Evolutionary conservation across 2,113 vertebrate genomes (phyloP).

Genomic region (Pelmatolapia mariae): DNA sequence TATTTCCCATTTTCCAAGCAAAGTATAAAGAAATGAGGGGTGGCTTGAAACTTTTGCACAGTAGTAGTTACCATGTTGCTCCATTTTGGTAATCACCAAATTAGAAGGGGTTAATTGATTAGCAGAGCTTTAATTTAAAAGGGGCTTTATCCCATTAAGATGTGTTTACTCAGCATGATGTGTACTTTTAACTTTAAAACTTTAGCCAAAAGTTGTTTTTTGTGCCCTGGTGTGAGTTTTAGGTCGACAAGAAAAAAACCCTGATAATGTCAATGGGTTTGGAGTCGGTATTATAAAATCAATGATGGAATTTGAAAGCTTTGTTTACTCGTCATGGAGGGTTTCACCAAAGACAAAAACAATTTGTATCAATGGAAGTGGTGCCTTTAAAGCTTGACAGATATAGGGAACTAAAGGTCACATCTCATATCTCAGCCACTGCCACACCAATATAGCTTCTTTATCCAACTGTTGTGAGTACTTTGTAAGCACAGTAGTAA

Average conservation of each 20-base stretch:
- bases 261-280: background rate
- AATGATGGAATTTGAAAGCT: background rate
- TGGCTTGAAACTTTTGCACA: background rate
- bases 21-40: background rate
- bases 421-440: background rate
- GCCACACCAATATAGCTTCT: background rate
- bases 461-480: background rate
- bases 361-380: background rate
- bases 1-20: rapidly evolving
- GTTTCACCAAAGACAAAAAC: background rate
- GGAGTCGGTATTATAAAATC: background rate
- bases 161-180: rapidly evolving
- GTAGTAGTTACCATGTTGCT: background rate
- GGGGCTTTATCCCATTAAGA: background rate
- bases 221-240: background rate
- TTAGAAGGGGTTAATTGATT: background rate
- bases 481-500: background rate
- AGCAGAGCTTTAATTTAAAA: background rate
- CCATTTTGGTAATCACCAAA: background rate
- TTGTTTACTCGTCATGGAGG: background rate
- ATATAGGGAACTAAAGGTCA: background rate
- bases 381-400: background rate
- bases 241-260: background rate
- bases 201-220: background rate
- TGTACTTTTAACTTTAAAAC: background rate